Percentiles rank a stretch among this genome's conserved stretches.
Evolutionary conservation across 2,113 vertebrate genomes (phyloP).

Genomic region (Perccottus glenii): DNA sequence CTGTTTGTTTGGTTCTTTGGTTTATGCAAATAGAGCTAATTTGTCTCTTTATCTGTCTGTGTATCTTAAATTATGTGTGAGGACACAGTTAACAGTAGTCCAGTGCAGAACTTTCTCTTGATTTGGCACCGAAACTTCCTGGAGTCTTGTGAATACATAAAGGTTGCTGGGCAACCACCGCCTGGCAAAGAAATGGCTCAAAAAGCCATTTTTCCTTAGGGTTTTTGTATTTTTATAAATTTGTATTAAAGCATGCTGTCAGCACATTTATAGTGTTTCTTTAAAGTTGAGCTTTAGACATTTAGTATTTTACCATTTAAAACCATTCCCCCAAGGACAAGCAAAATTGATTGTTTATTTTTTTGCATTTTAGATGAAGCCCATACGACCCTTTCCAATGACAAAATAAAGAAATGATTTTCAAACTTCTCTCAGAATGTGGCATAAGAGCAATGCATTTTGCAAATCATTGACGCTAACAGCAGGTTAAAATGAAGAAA

Average conservation of each 20-base stretch:
- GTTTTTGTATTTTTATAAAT: background rate
- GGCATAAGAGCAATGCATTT: too few species aligned
- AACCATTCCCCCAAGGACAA: too few species aligned
- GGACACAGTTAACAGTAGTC: background rate
- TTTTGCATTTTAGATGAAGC: background rate
- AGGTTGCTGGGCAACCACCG: conserved; percentile 10
- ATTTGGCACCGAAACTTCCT: conserved; percentile 12
- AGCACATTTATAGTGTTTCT: background rate
- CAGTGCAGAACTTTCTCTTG: background rate
- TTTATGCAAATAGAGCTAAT: background rate
- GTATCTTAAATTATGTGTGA: background rate
- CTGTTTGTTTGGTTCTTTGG: background rate
- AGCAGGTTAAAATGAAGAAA: background rate
- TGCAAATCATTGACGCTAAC: too few species aligned
- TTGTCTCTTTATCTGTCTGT: background rate
- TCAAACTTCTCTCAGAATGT: too few species aligned
- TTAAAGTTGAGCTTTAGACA: background rate
- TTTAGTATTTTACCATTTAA: too few species aligned
- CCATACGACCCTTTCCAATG: background rate
- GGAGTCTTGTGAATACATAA: conserved; percentile 3
- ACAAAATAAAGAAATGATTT: too few species aligned
- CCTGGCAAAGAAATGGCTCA: background rate
- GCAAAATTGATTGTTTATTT: too few species aligned
- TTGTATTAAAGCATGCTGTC: background rate
- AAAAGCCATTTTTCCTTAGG: background rate